Evolutionary conservation across 1,140 invertebrate genomes (phyloP).

Genomic region (Condylostylus longicornis): DNA sequence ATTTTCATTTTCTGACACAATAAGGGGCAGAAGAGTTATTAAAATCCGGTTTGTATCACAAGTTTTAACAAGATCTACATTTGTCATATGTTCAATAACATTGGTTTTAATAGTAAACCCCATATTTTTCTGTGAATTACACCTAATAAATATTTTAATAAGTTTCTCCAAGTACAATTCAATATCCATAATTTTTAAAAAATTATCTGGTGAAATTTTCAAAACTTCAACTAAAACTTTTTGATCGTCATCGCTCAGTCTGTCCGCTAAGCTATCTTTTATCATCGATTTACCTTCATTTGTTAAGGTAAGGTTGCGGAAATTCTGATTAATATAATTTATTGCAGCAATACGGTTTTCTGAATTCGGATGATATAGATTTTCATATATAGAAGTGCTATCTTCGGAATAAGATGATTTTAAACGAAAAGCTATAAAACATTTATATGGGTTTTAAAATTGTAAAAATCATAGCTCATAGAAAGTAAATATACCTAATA

Average conservation of each 20-base stretch:
- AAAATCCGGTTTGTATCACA: constrained; percentile 23
- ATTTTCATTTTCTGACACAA: too few relatives aligned
- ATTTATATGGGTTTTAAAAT: not conserved
- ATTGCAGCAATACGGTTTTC: constrained; percentile 45
- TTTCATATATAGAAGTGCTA: constrained; percentile 43
- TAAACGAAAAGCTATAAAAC: constrained; percentile 34
- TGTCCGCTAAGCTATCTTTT: constrained; percentile 38
- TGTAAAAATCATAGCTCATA: not conserved
- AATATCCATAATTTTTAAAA: constrained; percentile 31
- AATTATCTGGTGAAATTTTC: constrained; percentile 26
- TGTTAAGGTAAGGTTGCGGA: constrained; percentile 32
- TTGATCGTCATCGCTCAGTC: constrained; percentile 41
- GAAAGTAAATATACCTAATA: constrained; percentile 16
- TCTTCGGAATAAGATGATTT: constrained; percentile 36
- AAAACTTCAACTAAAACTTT: constrained; percentile 38
- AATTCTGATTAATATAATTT: constrained; percentile 36
- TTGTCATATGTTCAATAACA: constrained; percentile 29
- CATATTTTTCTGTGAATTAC: constrained; percentile 13
- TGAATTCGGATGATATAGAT: constrained; percentile 46
- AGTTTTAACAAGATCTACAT: constrained; percentile 6
- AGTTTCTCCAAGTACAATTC: constrained; percentile 19
- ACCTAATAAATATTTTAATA: constrained; percentile 19
- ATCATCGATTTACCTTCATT: constrained; percentile 30
- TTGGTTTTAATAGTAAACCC: constrained; percentile 30
- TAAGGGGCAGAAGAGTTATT: constrained; percentile 21